Evolutionary conservation across 2,797 vertebrate species (phyloP).

Genomic region (Okamejei kenojei): DNA sequence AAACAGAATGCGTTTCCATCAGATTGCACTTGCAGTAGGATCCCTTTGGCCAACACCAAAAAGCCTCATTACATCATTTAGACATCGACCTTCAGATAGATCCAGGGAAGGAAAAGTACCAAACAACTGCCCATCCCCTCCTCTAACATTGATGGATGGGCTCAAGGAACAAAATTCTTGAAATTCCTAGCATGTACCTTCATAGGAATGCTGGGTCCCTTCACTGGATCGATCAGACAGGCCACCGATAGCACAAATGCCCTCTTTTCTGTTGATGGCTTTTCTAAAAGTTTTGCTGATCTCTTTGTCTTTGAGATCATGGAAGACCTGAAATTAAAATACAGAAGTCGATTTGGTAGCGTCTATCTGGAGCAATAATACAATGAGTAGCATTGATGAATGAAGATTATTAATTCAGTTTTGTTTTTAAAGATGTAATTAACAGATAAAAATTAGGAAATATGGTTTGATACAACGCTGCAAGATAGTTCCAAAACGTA

Average conservation of each 20-base stretch:
- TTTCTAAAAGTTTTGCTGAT: slow-evolving; percentile 83
- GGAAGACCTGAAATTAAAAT: slow-evolving; percentile 56
- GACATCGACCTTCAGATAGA: too few species aligned
- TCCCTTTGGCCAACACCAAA: neutral
- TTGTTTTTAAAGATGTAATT: neutral
- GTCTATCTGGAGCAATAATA: neutral
- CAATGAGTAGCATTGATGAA: neutral
- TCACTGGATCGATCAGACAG: slow-evolving; percentile 79
- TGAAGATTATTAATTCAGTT: neutral
- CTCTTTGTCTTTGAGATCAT: slow-evolving; percentile 88
- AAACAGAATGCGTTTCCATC: too few species aligned
- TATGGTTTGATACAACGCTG: neutral
- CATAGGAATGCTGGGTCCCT: slow-evolving; percentile 94
- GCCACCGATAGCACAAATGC: slow-evolving; percentile 88
- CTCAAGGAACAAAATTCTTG: neutral
- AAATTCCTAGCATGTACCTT: slow-evolving; percentile 59
- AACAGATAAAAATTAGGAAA: neutral
- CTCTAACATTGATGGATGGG: neutral
- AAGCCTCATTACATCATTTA: neutral
- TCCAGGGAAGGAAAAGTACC: neutral
- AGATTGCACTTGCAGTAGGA: neutral
- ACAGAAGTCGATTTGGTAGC: neutral
- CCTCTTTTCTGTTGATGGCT: slow-evolving; percentile 75
- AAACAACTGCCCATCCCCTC: neutral
- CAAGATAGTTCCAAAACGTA: too few species aligned